phyloP scores from a whole-genome alignment of 2,797 vertebrate species.

The Rhinichthys osculus region DNA sequence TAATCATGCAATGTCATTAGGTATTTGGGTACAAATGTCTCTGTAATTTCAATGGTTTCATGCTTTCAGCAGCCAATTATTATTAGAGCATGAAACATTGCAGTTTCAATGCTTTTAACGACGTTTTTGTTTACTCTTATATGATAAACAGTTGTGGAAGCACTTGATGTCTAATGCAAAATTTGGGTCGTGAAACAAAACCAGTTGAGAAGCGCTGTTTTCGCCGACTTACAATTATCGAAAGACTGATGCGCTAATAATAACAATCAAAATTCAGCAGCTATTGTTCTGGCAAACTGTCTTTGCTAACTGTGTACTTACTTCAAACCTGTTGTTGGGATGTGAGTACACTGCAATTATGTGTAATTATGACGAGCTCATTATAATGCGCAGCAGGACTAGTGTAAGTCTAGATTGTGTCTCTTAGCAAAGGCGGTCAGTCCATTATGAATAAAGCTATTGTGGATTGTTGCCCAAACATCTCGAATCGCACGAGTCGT shows the following conservation, averaged over 20 bases:
- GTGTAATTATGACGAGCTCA: constrained; percentile 42
- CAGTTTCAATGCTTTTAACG: neutral
- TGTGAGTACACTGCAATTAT: constrained; percentile 38
- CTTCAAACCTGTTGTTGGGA: constrained; percentile 32
- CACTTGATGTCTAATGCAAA: constrained; percentile 2
- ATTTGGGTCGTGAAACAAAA: neutral
- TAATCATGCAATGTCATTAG: neutral
- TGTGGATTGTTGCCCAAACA: constrained; percentile 28
- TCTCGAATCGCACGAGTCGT: neutral
- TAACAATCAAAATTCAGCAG: constrained; percentile 32
- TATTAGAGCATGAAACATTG: neutral
- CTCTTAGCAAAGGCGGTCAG: neutral
- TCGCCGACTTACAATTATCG: constrained; percentile 28
- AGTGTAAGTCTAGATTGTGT: constrained; percentile 1
- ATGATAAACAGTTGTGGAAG: constrained; percentile 5
- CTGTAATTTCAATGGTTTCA: neutral
- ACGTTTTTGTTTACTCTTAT: neutral
- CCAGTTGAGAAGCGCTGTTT: neutral
- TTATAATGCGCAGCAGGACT: constrained; percentile 38
- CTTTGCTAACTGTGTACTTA: constrained; percentile 25
- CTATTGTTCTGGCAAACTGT: constrained; percentile 36
- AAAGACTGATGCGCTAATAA: constrained; percentile 41
- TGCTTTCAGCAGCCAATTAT: neutral
- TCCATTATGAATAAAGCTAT: neutral
- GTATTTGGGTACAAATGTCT: neutral